These are phyloP conservation scores for Callospermophilus lateralis DNA, from an alignment of 2,113 vertebrate genomes.

Conservation along the genomic window DNA sequence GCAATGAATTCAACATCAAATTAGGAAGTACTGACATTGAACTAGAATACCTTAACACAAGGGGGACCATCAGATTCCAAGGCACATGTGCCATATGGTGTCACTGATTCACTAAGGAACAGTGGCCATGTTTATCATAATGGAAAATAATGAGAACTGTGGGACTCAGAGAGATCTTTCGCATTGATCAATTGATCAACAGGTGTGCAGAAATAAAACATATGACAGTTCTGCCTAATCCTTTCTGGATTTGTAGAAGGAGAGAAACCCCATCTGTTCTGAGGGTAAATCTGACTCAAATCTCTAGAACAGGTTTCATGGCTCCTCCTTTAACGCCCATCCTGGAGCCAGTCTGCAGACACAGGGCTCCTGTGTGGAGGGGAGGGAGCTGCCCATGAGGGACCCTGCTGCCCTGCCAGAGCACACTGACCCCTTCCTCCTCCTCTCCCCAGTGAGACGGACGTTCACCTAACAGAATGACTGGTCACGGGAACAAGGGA, in stretches of 20 bases:
- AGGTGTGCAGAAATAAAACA: background rate
- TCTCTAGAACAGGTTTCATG: too few species aligned
- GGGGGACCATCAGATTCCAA: too few species aligned
- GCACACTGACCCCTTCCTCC: background rate
- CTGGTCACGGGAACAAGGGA: background rate
- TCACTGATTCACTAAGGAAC: too few species aligned
- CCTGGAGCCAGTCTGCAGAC: background rate
- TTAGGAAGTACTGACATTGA: too few species aligned
- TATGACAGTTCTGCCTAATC: background rate
- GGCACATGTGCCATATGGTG: background rate
- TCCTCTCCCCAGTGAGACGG: rapidly evolving
- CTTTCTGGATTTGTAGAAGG: background rate
- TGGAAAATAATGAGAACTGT: too few species aligned
- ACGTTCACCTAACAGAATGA: background rate
- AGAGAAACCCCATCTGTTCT: background rate
- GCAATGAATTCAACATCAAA: too few species aligned
- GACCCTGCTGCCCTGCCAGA: background rate
- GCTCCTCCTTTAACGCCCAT: background rate
- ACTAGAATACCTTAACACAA: too few species aligned
- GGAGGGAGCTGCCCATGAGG: background rate
- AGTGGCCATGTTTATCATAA: too few species aligned
- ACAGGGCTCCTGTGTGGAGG: background rate
- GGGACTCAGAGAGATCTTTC: too few species aligned
- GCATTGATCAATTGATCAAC: background rate
- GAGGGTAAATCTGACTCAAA: too few species aligned